Conservation (phyloP, 1,140 invertebrate species). For the Drosophila ercepeae region DNA sequence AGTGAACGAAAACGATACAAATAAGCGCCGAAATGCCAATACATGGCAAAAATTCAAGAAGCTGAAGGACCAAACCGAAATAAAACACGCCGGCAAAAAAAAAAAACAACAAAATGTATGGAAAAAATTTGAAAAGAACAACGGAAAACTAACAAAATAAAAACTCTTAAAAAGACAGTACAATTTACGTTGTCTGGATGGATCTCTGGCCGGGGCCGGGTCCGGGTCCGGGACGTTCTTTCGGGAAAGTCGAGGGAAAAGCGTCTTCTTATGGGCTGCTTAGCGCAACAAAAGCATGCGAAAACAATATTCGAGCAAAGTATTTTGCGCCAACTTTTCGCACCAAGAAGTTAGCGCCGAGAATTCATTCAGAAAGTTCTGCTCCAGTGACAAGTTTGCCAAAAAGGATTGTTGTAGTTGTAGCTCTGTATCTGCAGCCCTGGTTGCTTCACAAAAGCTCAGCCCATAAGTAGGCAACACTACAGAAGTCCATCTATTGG, state of each 20-base stretch:
- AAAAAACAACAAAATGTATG: slow-evolving; percentile 11
- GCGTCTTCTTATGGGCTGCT: slow-evolving; percentile 60
- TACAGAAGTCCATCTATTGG: background rate
- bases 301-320: slow-evolving; percentile 80
- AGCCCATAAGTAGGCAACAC: slow-evolving; percentile 59
- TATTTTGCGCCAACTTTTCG: slow-evolving; percentile 78
- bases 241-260: slow-evolving; percentile 3
- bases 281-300: slow-evolving; percentile 75
- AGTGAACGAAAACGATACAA: slow-evolving; percentile 76
- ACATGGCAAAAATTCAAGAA: slow-evolving; percentile 63
- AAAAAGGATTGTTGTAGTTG: slow-evolving; percentile 2
- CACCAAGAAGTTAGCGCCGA: slow-evolving; percentile 71
- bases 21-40: slow-evolving; percentile 79
- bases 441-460: slow-evolving; percentile 27
- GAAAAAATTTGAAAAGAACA: slow-evolving; percentile 19
- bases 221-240: too few relatives aligned
- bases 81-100: slow-evolving; percentile 21
- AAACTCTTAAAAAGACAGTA: slow-evolving; percentile 69
- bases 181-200: slow-evolving; percentile 67
- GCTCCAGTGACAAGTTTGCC: slow-evolving; percentile 58
- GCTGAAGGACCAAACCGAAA: slow-evolving; percentile 32
- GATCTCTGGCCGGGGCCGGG: background rate
- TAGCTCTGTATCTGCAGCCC: slow-evolving; percentile 9
- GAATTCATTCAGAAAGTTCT: slow-evolving; percentile 78
- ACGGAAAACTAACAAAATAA: slow-evolving; percentile 53